Evolutionary conservation across 2,888 invertebrate genomes (phyloP).

Genomic region (Catocala sponsa): DNA sequence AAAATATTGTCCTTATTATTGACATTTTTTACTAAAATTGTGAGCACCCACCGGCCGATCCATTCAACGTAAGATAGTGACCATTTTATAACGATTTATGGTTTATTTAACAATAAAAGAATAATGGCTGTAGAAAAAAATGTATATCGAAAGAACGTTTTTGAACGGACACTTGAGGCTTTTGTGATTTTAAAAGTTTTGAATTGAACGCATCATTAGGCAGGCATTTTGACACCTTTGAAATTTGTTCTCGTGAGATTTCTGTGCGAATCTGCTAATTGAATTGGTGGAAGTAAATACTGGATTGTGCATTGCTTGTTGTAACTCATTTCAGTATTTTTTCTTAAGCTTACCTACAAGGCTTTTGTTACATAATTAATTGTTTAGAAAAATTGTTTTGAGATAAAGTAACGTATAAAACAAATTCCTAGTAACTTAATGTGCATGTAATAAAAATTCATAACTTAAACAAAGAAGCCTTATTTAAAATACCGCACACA

Average conservation of each 20-base stretch:
- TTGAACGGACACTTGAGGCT: constrained; percentile 63
- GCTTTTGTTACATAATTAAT: too few relatives aligned
- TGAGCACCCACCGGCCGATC: constrained; percentile 53
- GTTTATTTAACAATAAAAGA: constrained; percentile 86
- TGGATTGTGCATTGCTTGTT: neutral
- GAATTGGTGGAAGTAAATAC: constrained; percentile 22
- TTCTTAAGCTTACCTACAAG: too few relatives aligned
- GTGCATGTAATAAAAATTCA: too few relatives aligned
- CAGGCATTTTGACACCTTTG: constrained; percentile 71
- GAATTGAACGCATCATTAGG: constrained; percentile 77
- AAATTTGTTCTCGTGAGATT: constrained; percentile 72
- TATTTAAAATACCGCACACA: too few relatives aligned
- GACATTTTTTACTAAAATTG: constrained; percentile 61
- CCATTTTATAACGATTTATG: constrained; percentile 86
- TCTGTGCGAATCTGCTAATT: constrained; percentile 56
- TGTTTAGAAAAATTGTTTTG: too few relatives aligned
- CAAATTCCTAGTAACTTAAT: too few relatives aligned
- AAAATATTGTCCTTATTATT: constrained; percentile 73
- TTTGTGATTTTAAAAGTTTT: constrained; percentile 69
- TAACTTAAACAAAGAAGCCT: too few relatives aligned
- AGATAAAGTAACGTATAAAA: too few relatives aligned
- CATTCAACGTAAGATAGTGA: constrained; percentile 76
- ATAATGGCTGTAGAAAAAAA: constrained; percentile 65
- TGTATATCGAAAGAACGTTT: constrained; percentile 56
- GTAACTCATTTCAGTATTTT: too few relatives aligned